Base-by-base conservation (phyloP, 2,113 vertebrate species). In the Riparia riparia region DNA sequence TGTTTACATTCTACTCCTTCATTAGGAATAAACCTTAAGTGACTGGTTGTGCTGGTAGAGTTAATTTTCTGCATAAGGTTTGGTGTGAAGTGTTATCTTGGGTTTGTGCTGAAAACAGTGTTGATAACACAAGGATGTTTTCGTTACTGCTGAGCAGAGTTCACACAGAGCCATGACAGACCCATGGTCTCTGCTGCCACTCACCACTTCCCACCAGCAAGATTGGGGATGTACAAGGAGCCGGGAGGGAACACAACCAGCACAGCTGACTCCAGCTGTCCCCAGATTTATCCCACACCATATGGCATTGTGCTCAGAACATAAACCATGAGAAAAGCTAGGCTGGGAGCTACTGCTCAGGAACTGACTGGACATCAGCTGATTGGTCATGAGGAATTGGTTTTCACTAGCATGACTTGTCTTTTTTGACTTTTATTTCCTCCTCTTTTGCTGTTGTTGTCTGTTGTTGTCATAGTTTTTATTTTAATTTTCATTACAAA, bases 181-280 rank as follows among this genome's bases (percentile, higher is more conserved):
- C 2, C 16, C 9, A 5, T 17, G 24, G 32, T n/a, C 37, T 44
- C 60, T 65, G 44, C 37, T 71, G 16, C 32, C 45, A 7, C 50
- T 64, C 28, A 10, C 9, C 22, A 22, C 32, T 25, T 42, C 16
- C 8, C 13, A 71, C 8, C 16, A 71, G 28, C 1, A 2, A n/a
- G 16, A 16, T 0, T n/a, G 57, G 32, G 12, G 2, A 8, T 20
- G 22, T 22, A 17, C 42, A n/a, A 12, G 44, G 14, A 17, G 4
- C 4, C 29, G 22, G 7, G 32, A 71, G 6, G 16, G 13, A 37
- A 8, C 13, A 45, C 32, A 39, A 9, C 4, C 7, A 14, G 13
- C 16, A 21, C 6, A 51, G 3, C 44, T 51, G 31, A 44, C 37
- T 10, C 3, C 29, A 42, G 14, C 4, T 10, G 5, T n/a, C 37